Conservation (phyloP, 2,797 vertebrate species). For the Pyrocephalus nanus region DNA sequence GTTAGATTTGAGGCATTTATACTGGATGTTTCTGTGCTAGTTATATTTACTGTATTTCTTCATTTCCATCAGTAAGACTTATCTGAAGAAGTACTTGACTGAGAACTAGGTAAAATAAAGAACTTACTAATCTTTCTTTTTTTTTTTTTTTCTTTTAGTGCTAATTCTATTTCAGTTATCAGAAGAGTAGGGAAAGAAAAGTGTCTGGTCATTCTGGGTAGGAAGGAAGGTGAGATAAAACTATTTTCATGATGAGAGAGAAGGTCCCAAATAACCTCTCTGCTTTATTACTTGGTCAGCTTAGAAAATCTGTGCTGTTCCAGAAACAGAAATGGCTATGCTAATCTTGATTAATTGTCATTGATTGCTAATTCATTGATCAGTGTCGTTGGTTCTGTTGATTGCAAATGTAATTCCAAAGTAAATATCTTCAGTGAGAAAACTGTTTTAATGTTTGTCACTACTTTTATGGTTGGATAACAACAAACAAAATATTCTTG, state of each 20-base stretch:
- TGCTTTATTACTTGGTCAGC: neutral
- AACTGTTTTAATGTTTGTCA: neutral
- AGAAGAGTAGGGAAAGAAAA: neutral
- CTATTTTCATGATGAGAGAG: neutral
- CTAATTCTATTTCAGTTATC: neutral
- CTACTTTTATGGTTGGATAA: neutral
- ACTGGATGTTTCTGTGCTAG: neutral
- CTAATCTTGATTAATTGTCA: neutral
- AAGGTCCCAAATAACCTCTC: neutral
- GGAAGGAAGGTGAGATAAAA: neutral
- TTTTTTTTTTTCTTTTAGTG: neutral
- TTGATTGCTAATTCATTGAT: neutral
- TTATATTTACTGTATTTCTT: neutral
- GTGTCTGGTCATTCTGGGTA: neutral
- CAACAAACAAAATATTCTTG: neutral
- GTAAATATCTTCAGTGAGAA: neutral
- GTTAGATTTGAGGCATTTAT: neutral
- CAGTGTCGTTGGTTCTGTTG: neutral
- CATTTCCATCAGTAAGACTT: neutral
- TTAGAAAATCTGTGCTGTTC: neutral
- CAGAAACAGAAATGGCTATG: neutral
- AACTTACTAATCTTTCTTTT: neutral
- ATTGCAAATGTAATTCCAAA: neutral
- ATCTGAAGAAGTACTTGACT: neutral
- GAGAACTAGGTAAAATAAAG: neutral